Evolutionary conservation across 2,797 vertebrate genomes (phyloP).

Genomic region (Naso thynnoides): DNA sequence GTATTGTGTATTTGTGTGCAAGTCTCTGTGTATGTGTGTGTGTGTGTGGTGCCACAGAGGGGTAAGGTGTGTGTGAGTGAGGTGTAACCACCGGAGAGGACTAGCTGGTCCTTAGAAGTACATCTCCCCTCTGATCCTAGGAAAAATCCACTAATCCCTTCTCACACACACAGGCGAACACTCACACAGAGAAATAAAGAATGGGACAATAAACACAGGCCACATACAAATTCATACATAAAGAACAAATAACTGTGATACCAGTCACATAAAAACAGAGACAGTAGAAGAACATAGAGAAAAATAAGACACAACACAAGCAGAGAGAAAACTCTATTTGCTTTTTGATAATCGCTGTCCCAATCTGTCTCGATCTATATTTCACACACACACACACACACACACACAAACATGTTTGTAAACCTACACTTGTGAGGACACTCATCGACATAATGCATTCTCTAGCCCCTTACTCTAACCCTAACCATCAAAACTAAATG

Average conservation of each 20-base stretch:
- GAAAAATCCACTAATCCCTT: conserved; percentile 67
- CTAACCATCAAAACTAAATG: too few relatives aligned
- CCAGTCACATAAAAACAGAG: conserved; percentile 9
- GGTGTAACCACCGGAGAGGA: conserved; percentile 51
- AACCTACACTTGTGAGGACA: too few relatives aligned
- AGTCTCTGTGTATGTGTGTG: conserved; percentile 18
- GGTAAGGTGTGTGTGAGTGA: conserved; percentile 12
- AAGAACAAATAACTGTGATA: conserved; percentile 25
- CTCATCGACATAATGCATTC: too few relatives aligned
- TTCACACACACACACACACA: conserved; percentile 12
- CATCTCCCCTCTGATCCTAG: conserved; percentile 68
- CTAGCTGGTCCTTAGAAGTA: conserved; percentile 63
- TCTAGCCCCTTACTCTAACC: too few relatives aligned
- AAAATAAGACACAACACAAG: conserved; percentile 7
- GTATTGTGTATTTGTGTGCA: conserved; percentile 28
- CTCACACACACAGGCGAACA: neutral
- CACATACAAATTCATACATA: conserved; percentile 11
- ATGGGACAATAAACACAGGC: conserved; percentile 29
- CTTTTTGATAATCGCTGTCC: conserved; percentile 25
- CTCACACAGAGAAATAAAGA: neutral
- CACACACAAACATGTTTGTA: too few relatives aligned
- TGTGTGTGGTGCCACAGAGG: conserved; percentile 12
- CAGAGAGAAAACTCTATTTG: conserved; percentile 31
- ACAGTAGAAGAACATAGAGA: conserved; percentile 11
- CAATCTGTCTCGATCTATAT: conserved; percentile 20